Conservation (phyloP, 2,113 vertebrate genomes). For the Columba livia region DNA sequence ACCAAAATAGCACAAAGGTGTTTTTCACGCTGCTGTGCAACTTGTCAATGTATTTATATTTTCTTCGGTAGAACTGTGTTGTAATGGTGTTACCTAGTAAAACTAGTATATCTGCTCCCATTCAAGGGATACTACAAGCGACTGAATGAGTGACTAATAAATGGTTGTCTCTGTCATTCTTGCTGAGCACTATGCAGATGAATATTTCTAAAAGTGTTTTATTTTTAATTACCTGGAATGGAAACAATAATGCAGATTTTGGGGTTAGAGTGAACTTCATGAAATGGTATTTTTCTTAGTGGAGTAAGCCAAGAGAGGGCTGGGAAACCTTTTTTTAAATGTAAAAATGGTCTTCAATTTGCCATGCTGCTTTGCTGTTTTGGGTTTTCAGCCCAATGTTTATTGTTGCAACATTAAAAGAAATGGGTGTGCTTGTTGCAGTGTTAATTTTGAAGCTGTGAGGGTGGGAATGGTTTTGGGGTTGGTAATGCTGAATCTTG, state of each 20-base stretch:
- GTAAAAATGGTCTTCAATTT: neutral
- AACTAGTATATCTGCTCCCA: neutral
- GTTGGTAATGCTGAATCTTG: neutral
- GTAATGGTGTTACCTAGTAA: neutral
- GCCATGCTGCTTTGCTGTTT: neutral
- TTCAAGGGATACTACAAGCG: neutral
- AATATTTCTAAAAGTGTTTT: neutral
- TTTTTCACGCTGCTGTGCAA: neutral
- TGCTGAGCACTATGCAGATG: neutral
- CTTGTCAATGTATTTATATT: neutral
- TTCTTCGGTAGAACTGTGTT: neutral
- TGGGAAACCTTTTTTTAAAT: neutral
- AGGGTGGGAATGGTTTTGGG: neutral
- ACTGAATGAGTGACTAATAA: neutral
- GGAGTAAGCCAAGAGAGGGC: neutral
- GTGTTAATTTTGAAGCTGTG: neutral
- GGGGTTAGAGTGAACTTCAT: neutral
- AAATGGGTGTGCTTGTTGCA: neutral
- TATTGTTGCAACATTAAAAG: neutral
- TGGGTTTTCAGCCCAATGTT: neutral
- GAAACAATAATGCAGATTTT: neutral
- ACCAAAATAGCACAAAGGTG: neutral
- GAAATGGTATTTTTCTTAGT: neutral
- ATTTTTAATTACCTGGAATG: neutral
- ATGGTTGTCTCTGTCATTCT: neutral